A percentile compares a stretch with the other conserved stretches of the same genome.
Evolutionary conservation across 1,140 invertebrate species (phyloP).

Genomic region (Aphelenchoides besseyi): DNA sequence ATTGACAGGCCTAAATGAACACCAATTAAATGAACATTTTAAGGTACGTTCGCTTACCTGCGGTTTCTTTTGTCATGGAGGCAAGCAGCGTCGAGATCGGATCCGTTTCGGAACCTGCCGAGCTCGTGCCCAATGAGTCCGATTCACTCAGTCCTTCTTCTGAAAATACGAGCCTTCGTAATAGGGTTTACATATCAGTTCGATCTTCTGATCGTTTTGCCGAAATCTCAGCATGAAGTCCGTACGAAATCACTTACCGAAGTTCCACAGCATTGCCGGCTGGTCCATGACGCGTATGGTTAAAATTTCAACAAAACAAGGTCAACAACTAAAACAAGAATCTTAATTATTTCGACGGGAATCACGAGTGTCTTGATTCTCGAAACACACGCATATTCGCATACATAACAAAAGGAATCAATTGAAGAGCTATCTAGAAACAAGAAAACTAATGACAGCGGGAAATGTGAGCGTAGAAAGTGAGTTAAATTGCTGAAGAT

Average conservation of each 20-base stretch:
- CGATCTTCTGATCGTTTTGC: too few relatives aligned
- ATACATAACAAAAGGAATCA: too few relatives aligned
- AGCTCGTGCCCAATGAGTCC: slow-evolving; percentile 54
- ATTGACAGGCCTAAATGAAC: neutral
- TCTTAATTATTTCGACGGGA: too few relatives aligned
- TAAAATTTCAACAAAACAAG: slow-evolving; percentile 3
- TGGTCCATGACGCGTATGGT: slow-evolving; percentile 1
- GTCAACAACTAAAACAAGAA: slow-evolving; percentile 10
- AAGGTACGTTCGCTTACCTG: neutral
- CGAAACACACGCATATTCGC: neutral
- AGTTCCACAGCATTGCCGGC: slow-evolving; percentile 21
- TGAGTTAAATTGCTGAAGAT: neutral
- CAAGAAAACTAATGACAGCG: neutral
- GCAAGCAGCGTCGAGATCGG: slow-evolving; percentile 33
- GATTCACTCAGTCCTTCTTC: slow-evolving; percentile 52
- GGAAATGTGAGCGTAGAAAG: neutral
- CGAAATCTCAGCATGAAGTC: slow-evolving; percentile 9
- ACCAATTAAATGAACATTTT: neutral
- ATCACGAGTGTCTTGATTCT: too few relatives aligned
- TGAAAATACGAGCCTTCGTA: slow-evolving; percentile 46
- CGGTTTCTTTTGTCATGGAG: slow-evolving; percentile 17
- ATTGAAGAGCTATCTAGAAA: too few relatives aligned
- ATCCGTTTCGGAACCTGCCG: slow-evolving; percentile 45
- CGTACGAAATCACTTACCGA: slow-evolving; percentile 17
- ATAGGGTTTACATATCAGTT: too few relatives aligned